Evolutionary conservation across 2,113 vertebrate genomes (phyloP).

Genomic region (Labrus mixtus): DNA sequence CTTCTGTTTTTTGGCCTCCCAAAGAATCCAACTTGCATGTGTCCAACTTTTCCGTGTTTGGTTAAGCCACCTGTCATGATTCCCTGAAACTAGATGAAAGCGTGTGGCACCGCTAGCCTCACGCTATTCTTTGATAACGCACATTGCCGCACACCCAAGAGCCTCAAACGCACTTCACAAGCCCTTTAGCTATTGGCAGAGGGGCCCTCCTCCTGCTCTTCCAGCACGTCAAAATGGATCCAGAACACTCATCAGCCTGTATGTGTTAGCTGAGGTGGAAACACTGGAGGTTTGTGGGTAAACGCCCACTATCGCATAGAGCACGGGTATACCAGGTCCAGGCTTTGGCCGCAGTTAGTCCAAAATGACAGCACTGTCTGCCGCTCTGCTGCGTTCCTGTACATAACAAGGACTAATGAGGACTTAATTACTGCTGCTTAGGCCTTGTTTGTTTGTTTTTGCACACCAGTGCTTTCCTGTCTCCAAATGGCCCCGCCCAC

Average conservation of each 20-base stretch:
- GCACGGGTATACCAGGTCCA: slow-evolving; percentile 9
- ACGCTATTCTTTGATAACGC: slow-evolving; percentile 51
- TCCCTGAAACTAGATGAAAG: slow-evolving; percentile 40
- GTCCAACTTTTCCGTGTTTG: background rate
- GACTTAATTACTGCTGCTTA: slow-evolving; percentile 72
- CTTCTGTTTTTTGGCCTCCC: background rate
- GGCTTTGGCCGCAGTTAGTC: slow-evolving; percentile 34
- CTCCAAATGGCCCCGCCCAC: slow-evolving; percentile 17
- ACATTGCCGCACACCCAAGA: slow-evolving; percentile 2
- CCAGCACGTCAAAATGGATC: slow-evolving; percentile 31
- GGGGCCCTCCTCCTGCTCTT: slow-evolving; percentile 18
- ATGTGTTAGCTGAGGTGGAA: slow-evolving; percentile 64
- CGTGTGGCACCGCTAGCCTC: slow-evolving; percentile 33
- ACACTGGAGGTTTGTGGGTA: slow-evolving; percentile 60
- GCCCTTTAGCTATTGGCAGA: background rate
- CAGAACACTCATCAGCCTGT: slow-evolving; percentile 66
- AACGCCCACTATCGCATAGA: slow-evolving; percentile 13
- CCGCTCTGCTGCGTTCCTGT: slow-evolving; percentile 64
- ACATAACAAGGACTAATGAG: slow-evolving; percentile 78
- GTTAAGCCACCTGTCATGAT: slow-evolving; percentile 48
- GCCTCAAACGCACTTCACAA: slow-evolving; percentile 5
- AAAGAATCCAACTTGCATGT: slow-evolving; percentile 4
- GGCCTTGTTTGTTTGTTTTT: slow-evolving; percentile 77
- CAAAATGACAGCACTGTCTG: slow-evolving; percentile 49
- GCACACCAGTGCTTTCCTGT: slow-evolving; percentile 69